Evolutionary conservation across 2,797 vertebrate genomes (phyloP).

Genomic region (Coluber constrictor): DNA sequence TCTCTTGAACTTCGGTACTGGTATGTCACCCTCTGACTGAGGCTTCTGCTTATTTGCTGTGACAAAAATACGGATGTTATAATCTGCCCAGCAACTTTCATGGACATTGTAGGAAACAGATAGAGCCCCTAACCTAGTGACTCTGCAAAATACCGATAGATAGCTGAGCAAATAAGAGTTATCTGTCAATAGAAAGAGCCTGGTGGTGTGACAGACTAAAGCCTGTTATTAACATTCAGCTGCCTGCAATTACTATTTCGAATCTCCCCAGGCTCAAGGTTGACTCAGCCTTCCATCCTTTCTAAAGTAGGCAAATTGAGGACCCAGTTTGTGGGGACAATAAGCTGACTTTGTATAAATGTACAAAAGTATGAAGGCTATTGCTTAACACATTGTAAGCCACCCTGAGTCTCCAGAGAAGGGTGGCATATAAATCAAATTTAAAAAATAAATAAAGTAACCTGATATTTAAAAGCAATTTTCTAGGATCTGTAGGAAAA

Average conservation of each 20-base stretch:
- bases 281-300: too few species aligned
- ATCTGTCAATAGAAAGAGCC: background rate
- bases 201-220: too few species aligned
- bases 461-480: background rate
- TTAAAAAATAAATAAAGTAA: background rate
- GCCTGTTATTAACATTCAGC: too few species aligned
- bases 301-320: too few species aligned
- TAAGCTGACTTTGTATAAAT: too few species aligned
- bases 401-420: too few species aligned
- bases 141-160: background rate
- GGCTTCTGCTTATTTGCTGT: conserved; percentile 47
- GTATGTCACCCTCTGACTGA: conserved; percentile 64
- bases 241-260: too few species aligned
- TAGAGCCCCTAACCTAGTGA: background rate
- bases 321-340: too few species aligned
- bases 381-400: too few species aligned
- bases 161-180: background rate
- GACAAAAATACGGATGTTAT: background rate
- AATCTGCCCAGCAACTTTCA: background rate
- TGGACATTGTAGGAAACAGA: background rate
- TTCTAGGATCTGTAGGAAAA: background rate
- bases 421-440: too few species aligned
- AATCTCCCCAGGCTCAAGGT: too few species aligned
- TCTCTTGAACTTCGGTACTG: conserved; percentile 79
- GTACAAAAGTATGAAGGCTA: too few species aligned